Base-by-base conservation (phyloP, 1,140 invertebrate genomes). In the Dinoponera quadriceps region DNA sequence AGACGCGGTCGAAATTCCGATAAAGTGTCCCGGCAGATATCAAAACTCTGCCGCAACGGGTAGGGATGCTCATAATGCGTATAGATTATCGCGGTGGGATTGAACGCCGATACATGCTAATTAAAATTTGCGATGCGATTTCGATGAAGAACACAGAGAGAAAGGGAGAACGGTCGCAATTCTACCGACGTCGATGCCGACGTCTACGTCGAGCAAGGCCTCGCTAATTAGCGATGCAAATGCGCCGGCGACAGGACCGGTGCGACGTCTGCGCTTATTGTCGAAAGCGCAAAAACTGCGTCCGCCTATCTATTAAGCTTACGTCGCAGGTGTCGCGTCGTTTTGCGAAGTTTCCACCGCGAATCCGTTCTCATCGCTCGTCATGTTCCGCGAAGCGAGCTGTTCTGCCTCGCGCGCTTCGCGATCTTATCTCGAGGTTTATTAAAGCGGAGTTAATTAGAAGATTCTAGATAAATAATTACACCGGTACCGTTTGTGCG, bases 211-310 rank as follows among this genome's bases (percentile, higher is more conserved):
- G 51, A 0, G 14, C 49, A 51, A 44, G 22, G 83, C 9, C 44
- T 9, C 27, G 62, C 72, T 88, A 92, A 92, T 92, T 92, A 92
- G 92, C 74, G 82, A 91, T 88, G 85, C 87, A 91, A 91, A 92
- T 91, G 89, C 73, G 85, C 63, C 49, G 38, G 55, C 55, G 57
- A 75, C 44, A 85, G 49, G 71, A 66, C 85, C 66, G 86, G 73
- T 82, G 85, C 49, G 27, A 48, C 88, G 84, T 89, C 85, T 90
- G 91, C 90, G 83, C 71, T 66, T 88, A 80, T 44, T 44, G 38
- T 44, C 81, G 87, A 69, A 20, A 51, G 69, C 54, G 82, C 80
- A 83, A 89, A 88, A 88, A 83, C 85, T 72, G 63, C 55, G 65
- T 83, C 51, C 63, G 57, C 33, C 54, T 62, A 55, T 84, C 59